phyloP scores from a whole-genome alignment of 2,113 vertebrate species.

The Spea multiplicata region DNA sequence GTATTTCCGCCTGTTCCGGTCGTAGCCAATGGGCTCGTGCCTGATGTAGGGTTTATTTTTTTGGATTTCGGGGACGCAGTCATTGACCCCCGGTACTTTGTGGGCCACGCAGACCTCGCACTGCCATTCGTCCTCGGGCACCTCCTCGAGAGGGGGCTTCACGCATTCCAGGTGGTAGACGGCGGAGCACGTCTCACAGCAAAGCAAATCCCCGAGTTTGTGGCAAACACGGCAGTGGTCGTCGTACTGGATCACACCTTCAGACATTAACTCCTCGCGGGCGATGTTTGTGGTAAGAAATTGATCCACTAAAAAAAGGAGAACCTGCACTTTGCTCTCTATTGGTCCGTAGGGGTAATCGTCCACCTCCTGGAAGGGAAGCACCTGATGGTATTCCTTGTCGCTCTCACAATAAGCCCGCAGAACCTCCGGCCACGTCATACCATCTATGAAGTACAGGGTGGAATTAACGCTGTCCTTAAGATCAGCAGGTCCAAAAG shows the following conservation, averaged over 20 bases:
- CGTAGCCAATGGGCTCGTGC: constrained; percentile 93
- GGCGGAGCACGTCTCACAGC: constrained; percentile 94
- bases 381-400: constrained; percentile 87
- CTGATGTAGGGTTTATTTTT: constrained; percentile 92
- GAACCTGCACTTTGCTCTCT: constrained; percentile 90
- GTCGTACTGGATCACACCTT: constrained; percentile 92
- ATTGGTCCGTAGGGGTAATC: constrained; percentile 93
- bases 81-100: constrained; percentile 91
- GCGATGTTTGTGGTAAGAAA: constrained; percentile 97
- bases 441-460: constrained; percentile 94
- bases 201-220: constrained; percentile 94
- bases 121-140: constrained; percentile 98
- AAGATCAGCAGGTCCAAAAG: constrained; percentile 94
- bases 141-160: constrained; percentile 88
- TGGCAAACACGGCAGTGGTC: constrained; percentile 97
- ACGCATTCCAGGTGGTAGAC: constrained; percentile 98
- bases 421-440: constrained; percentile 97
- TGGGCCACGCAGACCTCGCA: constrained; percentile 96
- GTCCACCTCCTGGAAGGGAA: constrained; percentile 86
- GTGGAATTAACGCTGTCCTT: constrained; percentile 98
- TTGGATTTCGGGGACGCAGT: constrained; percentile 93
- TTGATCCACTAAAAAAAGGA: constrained; percentile 96
- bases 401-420: constrained; percentile 96
- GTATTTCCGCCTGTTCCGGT: constrained; percentile 91
- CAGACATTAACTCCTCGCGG: constrained; percentile 95